These are phyloP conservation scores for Achlya flavicornis DNA, from an alignment of 2,888 invertebrate genomes.

Conservation along the genomic window DNA sequence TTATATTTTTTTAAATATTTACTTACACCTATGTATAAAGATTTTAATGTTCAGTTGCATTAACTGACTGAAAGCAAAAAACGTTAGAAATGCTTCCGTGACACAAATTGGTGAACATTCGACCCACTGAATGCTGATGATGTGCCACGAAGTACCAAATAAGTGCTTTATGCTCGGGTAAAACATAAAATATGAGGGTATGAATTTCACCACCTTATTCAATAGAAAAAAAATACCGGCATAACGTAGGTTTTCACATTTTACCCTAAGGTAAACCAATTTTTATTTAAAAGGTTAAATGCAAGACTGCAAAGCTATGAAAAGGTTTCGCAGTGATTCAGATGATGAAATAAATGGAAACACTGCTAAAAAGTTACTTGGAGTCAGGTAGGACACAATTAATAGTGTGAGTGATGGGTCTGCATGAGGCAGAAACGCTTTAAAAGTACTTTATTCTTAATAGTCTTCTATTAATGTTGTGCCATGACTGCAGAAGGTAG, in stretches of 20 bases:
- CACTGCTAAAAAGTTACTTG: slow-evolving; percentile 59
- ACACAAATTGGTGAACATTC: not conserved
- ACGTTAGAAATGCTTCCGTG: slow-evolving; percentile 8
- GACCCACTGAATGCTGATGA: not conserved
- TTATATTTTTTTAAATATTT: too few relatives aligned
- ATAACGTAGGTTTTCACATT: not conserved
- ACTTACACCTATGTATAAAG: too few relatives aligned
- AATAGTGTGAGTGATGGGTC: slow-evolving; percentile 15
- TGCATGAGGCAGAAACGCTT: slow-evolving; percentile 22
- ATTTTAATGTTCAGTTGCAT: not conserved
- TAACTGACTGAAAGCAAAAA: not conserved
- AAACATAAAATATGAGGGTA: not conserved
- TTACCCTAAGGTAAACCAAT: slow-evolving; percentile 3
- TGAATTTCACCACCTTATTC: not conserved
- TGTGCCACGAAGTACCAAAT: too few relatives aligned
- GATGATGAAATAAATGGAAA: slow-evolving; percentile 58
- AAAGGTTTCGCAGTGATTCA: slow-evolving; percentile 67
- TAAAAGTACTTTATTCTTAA: slow-evolving; percentile 1
- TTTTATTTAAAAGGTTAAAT: slow-evolving; percentile 43
- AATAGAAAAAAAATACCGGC: not conserved
- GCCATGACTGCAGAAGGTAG: too few relatives aligned
- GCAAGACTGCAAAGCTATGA: slow-evolving; percentile 53
- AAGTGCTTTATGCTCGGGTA: too few relatives aligned
- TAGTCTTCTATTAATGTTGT: too few relatives aligned
- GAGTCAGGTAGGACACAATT: slow-evolving; percentile 56